Conservation (phyloP, 2,888 invertebrate species). For the Pollenia labialis region DNA sequence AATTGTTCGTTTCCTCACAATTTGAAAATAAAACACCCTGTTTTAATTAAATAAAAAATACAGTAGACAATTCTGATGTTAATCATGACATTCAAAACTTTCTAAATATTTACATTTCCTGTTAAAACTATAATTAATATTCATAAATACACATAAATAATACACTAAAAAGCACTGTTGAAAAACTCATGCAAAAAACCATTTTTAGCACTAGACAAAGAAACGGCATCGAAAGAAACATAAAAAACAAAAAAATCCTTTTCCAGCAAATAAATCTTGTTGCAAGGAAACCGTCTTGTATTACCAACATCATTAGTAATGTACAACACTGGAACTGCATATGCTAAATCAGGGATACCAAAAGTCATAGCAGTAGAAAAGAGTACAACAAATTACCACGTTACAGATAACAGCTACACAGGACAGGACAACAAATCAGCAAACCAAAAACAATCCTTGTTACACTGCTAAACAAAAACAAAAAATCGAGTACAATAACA, state of each 20-base stretch:
- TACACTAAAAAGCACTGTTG: background rate
- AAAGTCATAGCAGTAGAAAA: background rate
- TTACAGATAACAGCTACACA: slow-evolving; percentile 47
- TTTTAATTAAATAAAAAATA: no score
- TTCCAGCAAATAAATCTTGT: slow-evolving; percentile 42
- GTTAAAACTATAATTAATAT: slow-evolving; percentile 53
- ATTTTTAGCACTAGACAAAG: slow-evolving; percentile 17
- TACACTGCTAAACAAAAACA: slow-evolving; percentile 16
- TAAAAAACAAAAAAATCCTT: slow-evolving; percentile 8
- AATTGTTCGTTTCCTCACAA: no score
- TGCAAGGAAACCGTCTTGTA: slow-evolving; percentile 26
- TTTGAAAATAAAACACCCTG: no score
- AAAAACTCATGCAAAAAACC: background rate
- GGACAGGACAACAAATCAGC: slow-evolving; percentile 23
- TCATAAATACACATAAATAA: slow-evolving; percentile 28
- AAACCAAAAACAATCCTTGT: background rate
- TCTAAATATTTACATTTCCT: slow-evolving; percentile 31
- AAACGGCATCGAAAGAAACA: background rate
- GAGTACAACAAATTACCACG: slow-evolving; percentile 38
- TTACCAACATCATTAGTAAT: slow-evolving; percentile 40
- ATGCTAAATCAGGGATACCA: slow-evolving; percentile 15
- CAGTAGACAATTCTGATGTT: background rate
- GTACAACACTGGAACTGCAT: slow-evolving; percentile 16
- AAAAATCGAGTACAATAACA: background rate
- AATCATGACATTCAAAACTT: slow-evolving; percentile 30